These are phyloP conservation scores for Orchestes rusci DNA, from an alignment of 2,888 invertebrate genomes.

Conservation along the genomic window DNA sequence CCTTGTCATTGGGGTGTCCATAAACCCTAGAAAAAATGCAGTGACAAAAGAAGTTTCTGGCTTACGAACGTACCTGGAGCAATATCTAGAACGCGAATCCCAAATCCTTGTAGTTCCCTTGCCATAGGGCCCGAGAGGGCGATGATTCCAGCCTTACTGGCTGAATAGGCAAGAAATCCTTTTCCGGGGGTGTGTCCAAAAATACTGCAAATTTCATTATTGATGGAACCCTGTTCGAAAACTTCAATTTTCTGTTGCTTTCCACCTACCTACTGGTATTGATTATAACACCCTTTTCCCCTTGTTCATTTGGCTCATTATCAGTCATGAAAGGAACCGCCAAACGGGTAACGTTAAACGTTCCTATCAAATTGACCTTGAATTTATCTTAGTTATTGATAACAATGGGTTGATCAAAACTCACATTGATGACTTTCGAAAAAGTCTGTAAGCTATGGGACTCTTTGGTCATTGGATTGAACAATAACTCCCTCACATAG, in stretches of 20 bases:
- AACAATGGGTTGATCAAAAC: constrained; percentile 1
- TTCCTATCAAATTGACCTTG: constrained; percentile 19
- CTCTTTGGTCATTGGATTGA: constrained; percentile 10
- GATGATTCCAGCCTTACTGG: constrained; percentile 18
- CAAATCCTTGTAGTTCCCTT: constrained; percentile 13
- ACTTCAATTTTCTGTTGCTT: too few species aligned
- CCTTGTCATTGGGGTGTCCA: too few species aligned
- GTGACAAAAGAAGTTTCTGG: too few species aligned
- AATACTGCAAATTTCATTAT: too few species aligned
- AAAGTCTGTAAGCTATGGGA: constrained; percentile 15
- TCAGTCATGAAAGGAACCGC: constrained; percentile 13
- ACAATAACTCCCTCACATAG: constrained; percentile 1
- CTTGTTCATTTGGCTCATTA: constrained; percentile 11
- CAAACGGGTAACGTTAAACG: constrained; percentile 17
- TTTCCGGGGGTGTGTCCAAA: neutral
- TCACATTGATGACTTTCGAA: constrained; percentile 14
- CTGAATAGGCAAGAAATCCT: constrained; percentile 8
- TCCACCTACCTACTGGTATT: constrained; percentile 17
- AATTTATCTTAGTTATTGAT: constrained; percentile 1
- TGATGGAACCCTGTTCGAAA: too few species aligned
- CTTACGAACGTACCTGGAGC: constrained; percentile 23
- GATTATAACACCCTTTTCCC: constrained; percentile 17
- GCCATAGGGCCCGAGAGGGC: constrained; percentile 14
- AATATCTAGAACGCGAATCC: constrained; percentile 19
- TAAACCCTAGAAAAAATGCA: too few species aligned